Evolutionary conservation across 2,113 vertebrate genomes (phyloP), one percentile per base, ranked within the genome.

Genomic region (Cyanoliseus patagonus): DNA sequence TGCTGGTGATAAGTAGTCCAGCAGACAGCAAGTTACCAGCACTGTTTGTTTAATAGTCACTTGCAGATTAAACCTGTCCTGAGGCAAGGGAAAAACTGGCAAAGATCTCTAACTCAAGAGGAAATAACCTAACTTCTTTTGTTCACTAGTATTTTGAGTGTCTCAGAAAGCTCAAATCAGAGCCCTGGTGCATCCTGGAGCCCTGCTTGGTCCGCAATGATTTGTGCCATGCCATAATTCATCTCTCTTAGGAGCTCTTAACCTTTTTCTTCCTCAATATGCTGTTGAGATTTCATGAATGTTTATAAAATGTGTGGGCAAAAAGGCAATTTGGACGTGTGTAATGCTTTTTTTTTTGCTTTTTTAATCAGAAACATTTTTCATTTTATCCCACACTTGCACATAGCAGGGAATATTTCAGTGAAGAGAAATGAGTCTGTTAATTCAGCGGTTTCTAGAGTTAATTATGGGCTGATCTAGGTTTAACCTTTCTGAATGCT

Each of bases 401-500:
- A 41, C 2, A 1, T 64, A 75, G 20, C 52, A 51, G 63, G 49
- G 51, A 86, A 19, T 88, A 41, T 78, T 80, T 93, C 72, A 81
- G 17, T 61, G 42, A 77, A 77, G 33, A n/a, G 41, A 94, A 94
- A 70, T 59, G 47, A 94, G 49, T 49, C 69, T 94, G 73, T 47
- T 81, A 78, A 84, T 84, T 95, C 86, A 96, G 81, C 77, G 66
- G 28, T 93, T 96, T 86, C 69, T 55, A 22, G 82, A 92, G 44
- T 79, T 81, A 92, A 81, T 92, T 52, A 75, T 62, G 57, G 46
- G 44, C 13, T 52, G 79, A 63, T 75, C 78, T 82, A 68, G 25
- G 15, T 80, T 92, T 93, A 96, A 83, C 39, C 55, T 92, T 95
- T 93, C 55, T 92, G 62, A 95, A 41, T 9, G 17, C 9, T 62